These are phyloP conservation scores for Lucinisca nassula DNA, from an alignment of 2,888 invertebrate genomes.

Conservation along the genomic window DNA sequence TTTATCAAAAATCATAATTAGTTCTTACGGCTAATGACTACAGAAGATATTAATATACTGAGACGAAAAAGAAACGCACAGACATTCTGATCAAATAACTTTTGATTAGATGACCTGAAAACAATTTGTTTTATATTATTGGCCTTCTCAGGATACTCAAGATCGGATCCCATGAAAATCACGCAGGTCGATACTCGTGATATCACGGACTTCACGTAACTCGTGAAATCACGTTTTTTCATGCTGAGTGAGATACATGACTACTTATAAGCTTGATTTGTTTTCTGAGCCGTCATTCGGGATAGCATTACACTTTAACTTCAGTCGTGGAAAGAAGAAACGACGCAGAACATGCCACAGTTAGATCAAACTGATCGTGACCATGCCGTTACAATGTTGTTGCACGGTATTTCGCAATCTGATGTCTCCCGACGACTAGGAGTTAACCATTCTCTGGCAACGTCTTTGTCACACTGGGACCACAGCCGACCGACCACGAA, in stretches of 20 bases:
- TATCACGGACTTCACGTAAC: background rate
- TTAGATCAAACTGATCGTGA: background rate
- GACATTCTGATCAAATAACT: background rate
- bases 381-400: background rate
- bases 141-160: background rate
- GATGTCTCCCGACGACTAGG: background rate
- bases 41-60: no score
- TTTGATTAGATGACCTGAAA: background rate
- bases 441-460: background rate
- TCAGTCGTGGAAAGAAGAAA: background rate
- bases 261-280: background rate
- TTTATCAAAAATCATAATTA: no score
- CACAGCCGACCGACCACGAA: background rate
- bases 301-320: background rate
- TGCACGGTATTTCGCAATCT: background rate
- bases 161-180: background rate
- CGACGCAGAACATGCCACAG: background rate
- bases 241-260: background rate
- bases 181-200: background rate
- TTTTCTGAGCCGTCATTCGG: background rate
- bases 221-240: background rate
- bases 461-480: background rate
- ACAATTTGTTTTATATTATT: background rate
- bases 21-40: no score
- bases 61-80: background rate